Evolutionary conservation across 92 coral and sea anemone genomes (phyloP), one percentile per base, ranked within the genome.

Genomic region (Heliopora coerulea): DNA sequence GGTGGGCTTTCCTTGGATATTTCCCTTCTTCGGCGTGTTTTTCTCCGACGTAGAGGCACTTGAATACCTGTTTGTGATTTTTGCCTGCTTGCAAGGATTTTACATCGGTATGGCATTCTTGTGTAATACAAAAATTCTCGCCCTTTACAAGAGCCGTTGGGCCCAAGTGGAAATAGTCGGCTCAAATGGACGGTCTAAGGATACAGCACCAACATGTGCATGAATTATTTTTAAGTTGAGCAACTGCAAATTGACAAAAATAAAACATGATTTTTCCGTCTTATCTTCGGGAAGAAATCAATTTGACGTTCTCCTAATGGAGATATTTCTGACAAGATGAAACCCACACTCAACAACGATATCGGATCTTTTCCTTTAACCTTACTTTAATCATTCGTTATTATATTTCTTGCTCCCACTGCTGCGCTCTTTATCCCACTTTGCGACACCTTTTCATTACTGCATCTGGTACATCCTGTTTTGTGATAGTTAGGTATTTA

Each of bases 31-130:
- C 21, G 58, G 26, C 58, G 58, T 23, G 17, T 17, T 50, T 50
- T 23, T 23, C n/a, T 3, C n/a, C 20, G 26, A 50, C 20, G 26
- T 50, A 3, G 58, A 5, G 26, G 58, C 58, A 6, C n/a, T 50
- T 56, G 61, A 8, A 20, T 56, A 56, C 61, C 61, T 56, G 24
- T 56, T 56, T 56, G 61, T 56, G 1, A 20, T 56, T 19, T 56
- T 8, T 9, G 61, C 9, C 11, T 56, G 25, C 26, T 20, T 56
- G 1, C 61, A 56, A 21, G 61, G 61, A 8, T 56, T 56, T 19
- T 56, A 19, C 21, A 56, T 56, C 27, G 61, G 61, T 19, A 3
- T 56, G 24, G 61, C 61, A 9, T 56, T 56, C 29, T 8, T 56
- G 27, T 56, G 61, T 27, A 56, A 21, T 21, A 27, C 15, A 27